phyloP scores from a whole-genome alignment of 1,140 invertebrate species.

The Drosophila pruinosa region DNA sequence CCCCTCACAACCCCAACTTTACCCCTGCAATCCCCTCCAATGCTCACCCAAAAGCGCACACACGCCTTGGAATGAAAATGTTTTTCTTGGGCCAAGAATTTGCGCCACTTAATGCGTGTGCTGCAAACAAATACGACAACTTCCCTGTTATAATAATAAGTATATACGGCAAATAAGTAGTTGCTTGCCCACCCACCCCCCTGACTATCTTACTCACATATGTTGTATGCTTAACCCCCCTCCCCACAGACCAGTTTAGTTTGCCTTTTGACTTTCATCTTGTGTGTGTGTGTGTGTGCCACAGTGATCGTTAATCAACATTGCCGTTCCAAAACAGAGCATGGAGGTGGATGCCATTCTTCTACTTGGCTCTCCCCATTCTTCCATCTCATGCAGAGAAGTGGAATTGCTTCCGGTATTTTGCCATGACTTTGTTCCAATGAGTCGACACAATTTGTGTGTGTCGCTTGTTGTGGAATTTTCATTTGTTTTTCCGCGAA shows the following conservation, averaged over 20 bases:
- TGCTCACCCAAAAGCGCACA: constrained; percentile 12
- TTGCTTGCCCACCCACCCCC: neutral
- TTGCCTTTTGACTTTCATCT: constrained; percentile 53
- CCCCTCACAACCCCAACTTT: neutral
- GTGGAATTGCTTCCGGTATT: constrained; percentile 38
- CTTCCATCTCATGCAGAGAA: neutral
- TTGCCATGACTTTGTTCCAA: constrained; percentile 37
- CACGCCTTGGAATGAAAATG: constrained; percentile 77
- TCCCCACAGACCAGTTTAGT: neutral
- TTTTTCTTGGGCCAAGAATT: constrained; percentile 70
- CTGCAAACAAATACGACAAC: constrained; percentile 34
- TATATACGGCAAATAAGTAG: constrained; percentile 27
- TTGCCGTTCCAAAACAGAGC: constrained; percentile 23
- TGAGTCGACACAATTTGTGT: constrained; percentile 43
- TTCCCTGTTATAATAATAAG: constrained; percentile 51
- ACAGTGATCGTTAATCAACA: constrained; percentile 72
- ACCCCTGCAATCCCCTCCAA: neutral
- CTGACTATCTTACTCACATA: neutral
- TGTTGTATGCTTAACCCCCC: neutral
- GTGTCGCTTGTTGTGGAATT: constrained; percentile 19
- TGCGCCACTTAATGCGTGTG: constrained; percentile 44
- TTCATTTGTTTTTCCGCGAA: constrained; percentile 30
- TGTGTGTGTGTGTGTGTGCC: too few relatives aligned
- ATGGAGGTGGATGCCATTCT: neutral
- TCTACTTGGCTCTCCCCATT: neutral